phyloP scores from a whole-genome alignment of 2,113 vertebrate genomes.

The Muntiacus muntjak region DNA sequence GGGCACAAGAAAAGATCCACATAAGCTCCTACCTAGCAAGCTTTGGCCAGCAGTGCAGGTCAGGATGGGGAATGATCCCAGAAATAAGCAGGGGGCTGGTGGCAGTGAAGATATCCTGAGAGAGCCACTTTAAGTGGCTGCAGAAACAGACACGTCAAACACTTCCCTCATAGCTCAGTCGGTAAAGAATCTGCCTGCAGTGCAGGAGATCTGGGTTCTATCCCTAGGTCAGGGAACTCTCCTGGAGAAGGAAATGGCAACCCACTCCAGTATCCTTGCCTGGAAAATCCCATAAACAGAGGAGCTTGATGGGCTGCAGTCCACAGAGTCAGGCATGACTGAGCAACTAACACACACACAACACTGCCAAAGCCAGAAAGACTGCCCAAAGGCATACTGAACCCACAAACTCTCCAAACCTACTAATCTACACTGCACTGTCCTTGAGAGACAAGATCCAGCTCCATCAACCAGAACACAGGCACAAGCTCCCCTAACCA shows the following conservation, averaged over 20 bases:
- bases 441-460: not conserved
- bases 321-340: not conserved
- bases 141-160: not conserved
- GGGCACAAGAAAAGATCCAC: not conserved
- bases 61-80: not conserved
- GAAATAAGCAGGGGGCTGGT: not conserved
- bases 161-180: not conserved
- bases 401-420: not conserved
- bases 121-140: not conserved
- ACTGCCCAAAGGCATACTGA: not conserved
- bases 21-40: not conserved
- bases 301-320: not conserved
- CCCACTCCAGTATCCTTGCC: not conserved
- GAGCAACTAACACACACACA: not conserved
- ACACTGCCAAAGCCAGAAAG: not conserved
- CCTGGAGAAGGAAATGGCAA: not conserved
- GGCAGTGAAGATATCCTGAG: not conserved
- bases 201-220: not conserved
- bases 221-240: not conserved
- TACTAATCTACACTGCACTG: not conserved
- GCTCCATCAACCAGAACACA: not conserved
- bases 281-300: not conserved
- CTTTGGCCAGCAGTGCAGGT: not conserved
- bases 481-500: not conserved
- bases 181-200: not conserved